Evolutionary conservation across 2,113 vertebrate species (phyloP), one percentile per base, ranked within the genome.

Genomic region (Rhegmatorhina hoffmannsi): DNA sequence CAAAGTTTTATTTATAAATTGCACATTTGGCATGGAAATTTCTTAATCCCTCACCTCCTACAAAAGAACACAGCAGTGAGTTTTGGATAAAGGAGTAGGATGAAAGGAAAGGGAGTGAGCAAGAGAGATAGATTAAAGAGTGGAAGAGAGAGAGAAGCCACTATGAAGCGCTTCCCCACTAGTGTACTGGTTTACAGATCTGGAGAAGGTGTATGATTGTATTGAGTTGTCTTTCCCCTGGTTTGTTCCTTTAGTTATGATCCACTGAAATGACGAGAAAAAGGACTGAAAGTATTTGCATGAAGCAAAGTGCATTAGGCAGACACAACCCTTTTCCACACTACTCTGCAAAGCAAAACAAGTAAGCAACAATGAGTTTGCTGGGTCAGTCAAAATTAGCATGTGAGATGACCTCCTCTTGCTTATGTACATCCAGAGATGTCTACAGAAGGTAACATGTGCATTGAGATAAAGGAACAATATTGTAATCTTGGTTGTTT

Each of bases 201-300:
- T 55, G 23, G 1, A 6, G 46, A 59, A 92, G n/a, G 17, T 75
- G 28, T 44, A 66, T 12, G 17, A 21, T 8, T 59, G 3, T 40
- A 33, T 15, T 59, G 28, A 25, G 3, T 26, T 1, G 1, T 4
- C 18, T 59, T 76, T 73, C 17, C 10, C 7, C 34, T 2, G 2
- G 10, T 67, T 8, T 1, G 5, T 49, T 67, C 29, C 33, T 64
- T 75, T 69, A 60, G 11, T 43, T 47, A n/a, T 6, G 64, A 44
- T 13, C 24, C 26, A 62, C 0, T 5, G 8, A 84, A 17, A 4
- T 68, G 43, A 25, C 1, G 10, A 18, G 69, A 43, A 70, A 64
- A 81, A 73, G 1, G 12, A 52, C 34, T 53, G 50, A 44, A 78
- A 75, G 26, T 26, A 58, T 10, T 72, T 34, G 6, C 1, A 1